Percentiles rank a stretch among this genome's conserved stretches.
phyloP scores from a whole-genome alignment of 1,140 invertebrate genomes.

The Hycleus cichorii region DNA sequence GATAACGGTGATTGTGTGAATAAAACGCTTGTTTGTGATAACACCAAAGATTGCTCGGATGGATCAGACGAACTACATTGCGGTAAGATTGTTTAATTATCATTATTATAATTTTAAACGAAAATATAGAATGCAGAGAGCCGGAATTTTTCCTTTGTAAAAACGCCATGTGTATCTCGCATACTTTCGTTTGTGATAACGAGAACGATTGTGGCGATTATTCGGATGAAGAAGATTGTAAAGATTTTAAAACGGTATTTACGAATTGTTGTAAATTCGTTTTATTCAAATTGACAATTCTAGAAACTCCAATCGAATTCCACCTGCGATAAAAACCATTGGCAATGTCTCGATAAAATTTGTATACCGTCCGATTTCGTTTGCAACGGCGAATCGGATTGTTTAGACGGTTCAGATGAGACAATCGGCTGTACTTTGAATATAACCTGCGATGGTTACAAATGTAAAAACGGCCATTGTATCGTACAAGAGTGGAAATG shows the following conservation, averaged over 20 bases:
- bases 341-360: conserved; percentile 44
- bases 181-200: conserved; percentile 43
- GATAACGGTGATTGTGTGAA: conserved; percentile 27
- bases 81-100: conserved; percentile 31
- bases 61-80: conserved; percentile 62
- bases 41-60: conserved; percentile 56
- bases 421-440: conserved; percentile 32
- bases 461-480: conserved; percentile 54
- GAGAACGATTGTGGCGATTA: conserved; percentile 48
- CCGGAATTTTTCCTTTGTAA: conserved; percentile 38
- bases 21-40: conserved; percentile 58
- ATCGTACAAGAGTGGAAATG: conserved; percentile 56
- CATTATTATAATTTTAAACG: background rate
- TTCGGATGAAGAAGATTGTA: conserved; percentile 46
- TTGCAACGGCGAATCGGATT: conserved; percentile 59
- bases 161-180: conserved; percentile 46
- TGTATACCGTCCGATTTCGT: conserved; percentile 49
- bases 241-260: conserved; percentile 36
- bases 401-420: conserved; percentile 62
- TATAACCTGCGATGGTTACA: conserved; percentile 39
- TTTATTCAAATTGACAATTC: too few relatives aligned
- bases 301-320: conserved; percentile 7
- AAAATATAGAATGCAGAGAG: conserved; percentile 27
- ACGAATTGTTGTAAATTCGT: too few relatives aligned
- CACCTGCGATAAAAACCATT: conserved; percentile 29